A percentile compares a stretch with the other conserved stretches of the same genome.
Evolutionary conservation across 2,113 vertebrate species (phyloP).

Genomic region (Nipponia nippon): DNA sequence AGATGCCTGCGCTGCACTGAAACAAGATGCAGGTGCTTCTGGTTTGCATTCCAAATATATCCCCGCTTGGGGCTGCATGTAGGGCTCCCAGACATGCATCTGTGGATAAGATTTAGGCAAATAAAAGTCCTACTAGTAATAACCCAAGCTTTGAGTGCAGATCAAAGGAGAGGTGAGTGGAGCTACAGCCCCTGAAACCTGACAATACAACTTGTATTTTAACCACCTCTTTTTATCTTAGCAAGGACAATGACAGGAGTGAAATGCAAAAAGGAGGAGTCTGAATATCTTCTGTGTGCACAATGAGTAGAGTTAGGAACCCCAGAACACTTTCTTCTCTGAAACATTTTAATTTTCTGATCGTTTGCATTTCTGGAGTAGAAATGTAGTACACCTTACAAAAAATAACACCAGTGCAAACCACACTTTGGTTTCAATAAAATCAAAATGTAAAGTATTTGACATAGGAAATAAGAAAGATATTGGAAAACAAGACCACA

Average conservation of each 20-base stretch:
- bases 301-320: background rate
- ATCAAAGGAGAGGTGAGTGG: background rate
- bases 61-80: background rate
- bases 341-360: background rate
- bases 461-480: background rate
- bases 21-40: background rate
- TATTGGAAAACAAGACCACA: background rate
- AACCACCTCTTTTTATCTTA: background rate
- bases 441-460: background rate
- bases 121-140: background rate
- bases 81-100: background rate
- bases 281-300: background rate
- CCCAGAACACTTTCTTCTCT: background rate
- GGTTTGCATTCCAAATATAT: background rate
- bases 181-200: background rate
- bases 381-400: background rate
- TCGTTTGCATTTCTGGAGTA: background rate
- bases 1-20: background rate
- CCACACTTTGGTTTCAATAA: background rate
- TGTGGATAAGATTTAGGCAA: background rate
- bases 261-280: background rate
- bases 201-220: background rate
- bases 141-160: background rate
- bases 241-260: background rate
- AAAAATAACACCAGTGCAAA: background rate